Conservation (phyloP, 2,888 invertebrate genomes). For the Eupithecia centaureata region DNA sequence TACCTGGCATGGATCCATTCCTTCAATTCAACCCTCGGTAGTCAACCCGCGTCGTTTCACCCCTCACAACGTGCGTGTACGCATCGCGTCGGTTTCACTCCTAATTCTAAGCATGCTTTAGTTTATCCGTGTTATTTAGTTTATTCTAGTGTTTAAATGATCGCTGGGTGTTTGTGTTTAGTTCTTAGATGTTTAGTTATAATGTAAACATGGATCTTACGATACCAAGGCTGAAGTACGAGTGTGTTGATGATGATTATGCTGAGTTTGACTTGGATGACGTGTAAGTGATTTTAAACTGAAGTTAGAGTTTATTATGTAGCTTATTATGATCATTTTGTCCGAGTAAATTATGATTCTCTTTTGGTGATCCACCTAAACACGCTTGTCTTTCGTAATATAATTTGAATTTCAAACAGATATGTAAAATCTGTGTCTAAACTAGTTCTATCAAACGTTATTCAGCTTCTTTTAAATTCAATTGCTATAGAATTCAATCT, state of each 20-base stretch:
- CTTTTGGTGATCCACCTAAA: background rate
- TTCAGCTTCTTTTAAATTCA: background rate
- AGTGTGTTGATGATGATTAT: constrained; percentile 64
- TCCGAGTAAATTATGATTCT: background rate
- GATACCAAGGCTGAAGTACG: constrained; percentile 68
- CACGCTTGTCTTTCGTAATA: background rate
- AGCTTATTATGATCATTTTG: background rate
- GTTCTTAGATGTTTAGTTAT: constrained; percentile 37
- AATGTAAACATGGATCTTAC: constrained; percentile 73
- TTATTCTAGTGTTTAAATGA: constrained; percentile 24
- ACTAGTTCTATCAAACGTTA: background rate
- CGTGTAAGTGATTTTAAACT: constrained; percentile 47
- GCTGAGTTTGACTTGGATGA: constrained; percentile 55
- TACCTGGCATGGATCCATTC: constrained; percentile 62
- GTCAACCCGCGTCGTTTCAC: constrained; percentile 57
- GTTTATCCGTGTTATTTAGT: constrained; percentile 15
- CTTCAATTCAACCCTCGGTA: constrained; percentile 44
- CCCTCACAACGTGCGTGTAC: constrained; percentile 68
- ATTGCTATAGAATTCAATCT: background rate
- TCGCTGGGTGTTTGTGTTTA: background rate
- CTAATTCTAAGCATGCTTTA: constrained; percentile 25
- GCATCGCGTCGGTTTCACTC: constrained; percentile 50
- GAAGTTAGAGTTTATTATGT: background rate
- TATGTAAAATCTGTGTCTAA: background rate
- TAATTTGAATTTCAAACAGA: background rate